Evolutionary conservation across 2,113 vertebrate species (phyloP), one percentile per base, ranked within the genome.

Genomic region (Ameiurus melas): DNA sequence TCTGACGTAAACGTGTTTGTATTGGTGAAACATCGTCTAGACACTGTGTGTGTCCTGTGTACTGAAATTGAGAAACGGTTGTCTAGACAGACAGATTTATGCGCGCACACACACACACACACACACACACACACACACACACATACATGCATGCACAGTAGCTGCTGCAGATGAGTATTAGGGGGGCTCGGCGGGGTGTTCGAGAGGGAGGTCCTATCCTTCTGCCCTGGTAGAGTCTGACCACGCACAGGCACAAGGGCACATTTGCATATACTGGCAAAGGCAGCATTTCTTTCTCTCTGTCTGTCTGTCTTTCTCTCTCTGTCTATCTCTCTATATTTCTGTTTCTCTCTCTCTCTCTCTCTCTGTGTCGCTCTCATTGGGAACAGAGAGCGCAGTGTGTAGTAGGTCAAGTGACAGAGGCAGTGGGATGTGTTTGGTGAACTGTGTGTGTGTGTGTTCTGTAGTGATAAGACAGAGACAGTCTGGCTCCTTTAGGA

Each of bases 401-500:
- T 92, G 90, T 92, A 90, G 89, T 89, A 90, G 93, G 89, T 87
- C 92, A 90, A 91, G 91, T 90, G 92, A 92, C 93, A 80, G 87
- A 84, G 92, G 87, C 91, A 91, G 85, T 88, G 94, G 94, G 94
- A 95, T 86, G 94, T 92, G 85, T 93, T 95, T 91, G 90, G 92
- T 82, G 86, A 91, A 14, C 39, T 75, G 84, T 39, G 66, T 71
- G 58, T 68, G 77, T 73, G 88, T 73, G 88, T 82, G 79, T 73
- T 95, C 94, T 92, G 93, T 92, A 83, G 93, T 85, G 96, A 97
- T 96, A 96, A 97, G 95, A 94, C 81, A 90, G 92, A 98, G 97
- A 97, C 97, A 96, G 94, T 92, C 95, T 97, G 97, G 95, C 97
- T 98, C 96, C 97, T 96, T 64, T 93, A 88, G 92, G 93, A 94